Evolutionary conservation across 2,113 vertebrate species (phyloP).

Genomic region (Semnopithecus entellus): DNA sequence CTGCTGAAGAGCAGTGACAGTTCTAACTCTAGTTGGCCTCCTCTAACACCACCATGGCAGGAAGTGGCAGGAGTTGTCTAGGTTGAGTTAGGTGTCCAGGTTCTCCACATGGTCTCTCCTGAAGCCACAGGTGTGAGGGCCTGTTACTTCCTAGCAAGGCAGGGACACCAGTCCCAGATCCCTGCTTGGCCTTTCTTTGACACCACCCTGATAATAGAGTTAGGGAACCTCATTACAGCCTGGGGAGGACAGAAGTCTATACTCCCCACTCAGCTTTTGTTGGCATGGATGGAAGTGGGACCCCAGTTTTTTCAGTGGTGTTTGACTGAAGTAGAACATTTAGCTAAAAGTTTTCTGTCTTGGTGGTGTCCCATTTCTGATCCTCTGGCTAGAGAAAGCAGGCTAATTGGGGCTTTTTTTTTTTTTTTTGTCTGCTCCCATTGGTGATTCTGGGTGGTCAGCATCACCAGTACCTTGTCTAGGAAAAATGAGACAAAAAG

Average conservation of each 20-base stretch:
- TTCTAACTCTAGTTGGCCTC: neutral
- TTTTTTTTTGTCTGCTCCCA: neutral
- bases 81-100: neutral
- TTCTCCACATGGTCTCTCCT: neutral
- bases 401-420: too few species aligned
- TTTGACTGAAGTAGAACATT: neutral
- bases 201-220: neutral
- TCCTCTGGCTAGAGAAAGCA: neutral
- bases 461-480: neutral
- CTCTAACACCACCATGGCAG: neutral
- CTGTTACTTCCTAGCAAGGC: neutral
- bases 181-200: neutral
- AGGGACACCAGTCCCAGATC: neutral
- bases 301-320: neutral
- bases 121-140: neutral
- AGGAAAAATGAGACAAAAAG: neutral
- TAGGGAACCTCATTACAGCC: neutral
- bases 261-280: neutral
- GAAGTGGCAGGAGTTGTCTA: neutral
- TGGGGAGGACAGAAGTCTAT: neutral
- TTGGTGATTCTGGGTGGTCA: neutral
- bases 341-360: neutral
- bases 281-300: neutral
- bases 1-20: neutral
- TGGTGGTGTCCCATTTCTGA: neutral